These are phyloP conservation scores for Bujurquina vittata DNA, from an alignment of 2,113 vertebrate species.

Conservation along the genomic window DNA sequence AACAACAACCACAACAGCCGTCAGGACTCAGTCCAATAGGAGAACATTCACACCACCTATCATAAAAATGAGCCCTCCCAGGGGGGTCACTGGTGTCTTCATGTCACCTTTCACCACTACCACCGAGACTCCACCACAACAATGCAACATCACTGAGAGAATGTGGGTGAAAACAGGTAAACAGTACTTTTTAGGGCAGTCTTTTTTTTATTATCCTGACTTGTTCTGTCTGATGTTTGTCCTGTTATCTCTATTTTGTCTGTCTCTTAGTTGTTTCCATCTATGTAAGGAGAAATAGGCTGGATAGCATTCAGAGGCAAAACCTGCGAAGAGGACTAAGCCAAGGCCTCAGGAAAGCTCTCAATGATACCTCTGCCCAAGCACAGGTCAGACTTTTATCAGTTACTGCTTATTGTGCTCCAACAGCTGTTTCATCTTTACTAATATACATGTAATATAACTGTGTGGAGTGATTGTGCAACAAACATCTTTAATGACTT, in stretches of 20 bases:
- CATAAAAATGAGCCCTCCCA: constrained; percentile 76
- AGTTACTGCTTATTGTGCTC: constrained; percentile 1
- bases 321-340: constrained; percentile 89
- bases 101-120: constrained; percentile 81
- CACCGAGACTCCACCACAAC: constrained; percentile 82
- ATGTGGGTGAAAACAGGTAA: constrained; percentile 94
- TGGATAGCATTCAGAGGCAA: constrained; percentile 86
- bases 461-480: too few species aligned
- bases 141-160: constrained; percentile 90
- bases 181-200: background rate
- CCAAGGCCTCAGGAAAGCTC: constrained; percentile 87
- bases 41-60: constrained; percentile 76
- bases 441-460: background rate
- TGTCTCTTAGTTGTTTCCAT: constrained; percentile 87
- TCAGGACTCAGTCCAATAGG: constrained; percentile 70
- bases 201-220: background rate
- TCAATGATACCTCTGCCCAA: constrained; percentile 84
- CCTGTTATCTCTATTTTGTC: background rate
- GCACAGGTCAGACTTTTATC: constrained; percentile 84
- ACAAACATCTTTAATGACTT: too few species aligned
- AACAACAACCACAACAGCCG: constrained; percentile 72
- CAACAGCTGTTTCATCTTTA: background rate
- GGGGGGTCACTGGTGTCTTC: constrained; percentile 70
- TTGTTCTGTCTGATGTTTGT: constrained; percentile 9
- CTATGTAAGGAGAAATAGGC: constrained; percentile 86